Evolutionary conservation across 2,888 invertebrate genomes (phyloP), one percentile per base, ranked within the genome.

Genomic region (Thymelicus sylvestris): DNA sequence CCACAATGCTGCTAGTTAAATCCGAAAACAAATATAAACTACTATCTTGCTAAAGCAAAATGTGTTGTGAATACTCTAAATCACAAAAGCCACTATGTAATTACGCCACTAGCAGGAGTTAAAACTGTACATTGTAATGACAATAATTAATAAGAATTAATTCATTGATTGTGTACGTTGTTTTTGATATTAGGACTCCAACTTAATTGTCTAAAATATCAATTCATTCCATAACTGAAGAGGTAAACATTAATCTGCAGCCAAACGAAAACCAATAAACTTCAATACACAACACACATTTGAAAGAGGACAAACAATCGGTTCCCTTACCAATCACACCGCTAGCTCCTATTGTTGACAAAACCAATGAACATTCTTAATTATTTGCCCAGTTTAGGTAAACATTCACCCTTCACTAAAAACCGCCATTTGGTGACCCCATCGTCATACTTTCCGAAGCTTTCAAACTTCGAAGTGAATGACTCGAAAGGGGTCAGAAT

Each of bases 301-400:
- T 78, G 78, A 83, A 83, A 81, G 80, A 82, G 79, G 79, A 78
- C 87, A 90, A 90, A 91, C 91, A 91, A 88, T 84, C 75, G 78
- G 80, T 79, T 81, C 88, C 86, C 88, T 81, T 80, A 77, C 79
- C 86, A 86, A 87, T 86, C 86, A 83, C 80, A 80, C 82, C 74
- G 77, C 75, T 78, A 78, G 78, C 81, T 69, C 83, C 83, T 81
- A 85, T 81, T 86, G 83, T 93, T 92, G 90, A 91, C 93, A 90
- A 89, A 91, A 90, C 91, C 92, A 92, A 88, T 93, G 92, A 92
- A 92, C 91, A 90, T 86, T 92, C 91, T 89, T 93, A 92, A 93
- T 93, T 92, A 93, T 93, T 92, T 92, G 90, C 89, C 84, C 83
- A 80, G 86, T 86, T 87, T 84, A 83, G 76, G 90, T 90, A 91